These are phyloP conservation scores for Melipona bicolor DNA, from an alignment of 2,888 invertebrate species.

Conservation along the genomic window DNA sequence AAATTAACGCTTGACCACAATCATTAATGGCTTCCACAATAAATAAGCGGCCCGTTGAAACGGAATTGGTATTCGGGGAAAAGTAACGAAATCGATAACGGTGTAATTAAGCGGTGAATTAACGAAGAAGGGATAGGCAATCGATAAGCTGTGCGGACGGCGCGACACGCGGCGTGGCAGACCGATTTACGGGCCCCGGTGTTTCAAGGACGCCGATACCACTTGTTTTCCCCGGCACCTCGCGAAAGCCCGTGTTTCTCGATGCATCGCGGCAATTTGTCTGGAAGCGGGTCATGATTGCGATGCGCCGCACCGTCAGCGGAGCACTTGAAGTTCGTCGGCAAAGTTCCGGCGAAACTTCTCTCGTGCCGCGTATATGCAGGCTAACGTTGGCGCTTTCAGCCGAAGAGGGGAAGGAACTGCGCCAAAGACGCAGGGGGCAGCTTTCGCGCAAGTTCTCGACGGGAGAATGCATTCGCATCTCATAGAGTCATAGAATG, in stretches of 20 bases:
- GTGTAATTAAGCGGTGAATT: slow-evolving; percentile 16
- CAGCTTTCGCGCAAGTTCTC: slow-evolving; percentile 58
- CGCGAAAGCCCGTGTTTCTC: slow-evolving; percentile 48
- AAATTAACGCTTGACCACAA: slow-evolving; percentile 33
- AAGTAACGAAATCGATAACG: slow-evolving; percentile 10
- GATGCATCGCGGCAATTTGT: slow-evolving; percentile 63
- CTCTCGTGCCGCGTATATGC: slow-evolving; percentile 34
- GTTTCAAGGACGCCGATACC: slow-evolving; percentile 54
- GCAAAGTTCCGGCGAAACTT: slow-evolving; percentile 65
- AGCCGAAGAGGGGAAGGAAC: slow-evolving; percentile 37
- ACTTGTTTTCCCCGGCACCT: slow-evolving; percentile 40
- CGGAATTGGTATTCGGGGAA: not conserved
- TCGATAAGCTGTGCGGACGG: not conserved
- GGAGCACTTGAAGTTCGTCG: slow-evolving; percentile 69
- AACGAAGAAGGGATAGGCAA: not conserved
- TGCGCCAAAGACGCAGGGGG: slow-evolving; percentile 58
- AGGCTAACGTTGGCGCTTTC: slow-evolving; percentile 46
- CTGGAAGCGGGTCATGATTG: slow-evolving; percentile 70
- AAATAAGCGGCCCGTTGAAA: slow-evolving; percentile 1
- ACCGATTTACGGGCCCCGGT: slow-evolving; percentile 11
- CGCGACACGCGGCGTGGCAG: not conserved
- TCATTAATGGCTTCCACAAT: slow-evolving; percentile 16
- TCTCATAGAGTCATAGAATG: slow-evolving; percentile 75
- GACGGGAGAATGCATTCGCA: slow-evolving; percentile 68
- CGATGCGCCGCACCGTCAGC: slow-evolving; percentile 66